Evolutionary conservation across 2,113 vertebrate genomes (phyloP).

Genomic region (Falco punctatus): DNA sequence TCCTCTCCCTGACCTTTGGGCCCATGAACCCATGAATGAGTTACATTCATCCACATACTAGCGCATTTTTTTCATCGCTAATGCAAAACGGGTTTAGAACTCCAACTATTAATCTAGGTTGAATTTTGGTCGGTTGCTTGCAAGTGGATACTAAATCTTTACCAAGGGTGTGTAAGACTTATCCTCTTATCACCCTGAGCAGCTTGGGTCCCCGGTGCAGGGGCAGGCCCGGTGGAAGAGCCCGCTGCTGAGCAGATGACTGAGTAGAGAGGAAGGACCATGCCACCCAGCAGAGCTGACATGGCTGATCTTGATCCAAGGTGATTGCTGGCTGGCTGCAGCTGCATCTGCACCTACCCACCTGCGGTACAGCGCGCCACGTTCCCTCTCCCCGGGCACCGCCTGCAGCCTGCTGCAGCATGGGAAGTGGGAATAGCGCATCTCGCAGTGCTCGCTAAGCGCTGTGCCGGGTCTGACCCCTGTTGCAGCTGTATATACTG

Average conservation of each 20-base stretch:
- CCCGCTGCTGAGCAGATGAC: neutral
- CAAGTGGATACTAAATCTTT: neutral
- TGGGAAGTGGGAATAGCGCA: neutral
- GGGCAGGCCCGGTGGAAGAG: fast-evolving
- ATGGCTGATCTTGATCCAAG: neutral
- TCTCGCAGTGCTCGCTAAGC: neutral
- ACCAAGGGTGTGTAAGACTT: neutral
- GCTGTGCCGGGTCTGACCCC: neutral
- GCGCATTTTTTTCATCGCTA: neutral
- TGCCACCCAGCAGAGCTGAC: fast-evolving
- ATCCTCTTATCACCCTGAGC: neutral
- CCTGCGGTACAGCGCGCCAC: fast-evolving
- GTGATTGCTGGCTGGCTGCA: neutral
- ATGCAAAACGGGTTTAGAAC: neutral
- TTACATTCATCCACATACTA: neutral
- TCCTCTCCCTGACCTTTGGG: constrained; percentile 23
- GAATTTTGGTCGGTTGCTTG: neutral
- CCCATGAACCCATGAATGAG: neutral
- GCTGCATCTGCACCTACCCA: neutral
- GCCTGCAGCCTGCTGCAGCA: fast-evolving
- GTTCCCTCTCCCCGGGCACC: neutral
- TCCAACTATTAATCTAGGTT: neutral
- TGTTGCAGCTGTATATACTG: fast-evolving
- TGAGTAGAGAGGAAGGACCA: neutral
- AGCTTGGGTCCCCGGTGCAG: neutral